These are phyloP conservation scores for Neogale vison DNA, from an alignment of 2,113 vertebrate species.

Conservation along the genomic window DNA sequence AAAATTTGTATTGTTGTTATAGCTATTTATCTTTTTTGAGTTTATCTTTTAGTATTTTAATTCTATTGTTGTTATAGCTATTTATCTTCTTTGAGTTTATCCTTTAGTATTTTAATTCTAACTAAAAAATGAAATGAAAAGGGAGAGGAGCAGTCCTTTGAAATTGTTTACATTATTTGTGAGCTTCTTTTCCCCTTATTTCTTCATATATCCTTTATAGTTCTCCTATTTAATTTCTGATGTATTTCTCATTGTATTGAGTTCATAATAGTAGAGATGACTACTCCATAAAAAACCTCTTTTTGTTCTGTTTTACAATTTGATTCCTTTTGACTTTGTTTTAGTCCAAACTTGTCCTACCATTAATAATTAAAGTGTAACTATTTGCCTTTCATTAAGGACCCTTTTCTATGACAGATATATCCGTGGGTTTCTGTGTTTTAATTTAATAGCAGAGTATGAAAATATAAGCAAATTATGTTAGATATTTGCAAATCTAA, in stretches of 20 bases:
- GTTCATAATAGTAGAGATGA: background rate
- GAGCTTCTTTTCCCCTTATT: background rate
- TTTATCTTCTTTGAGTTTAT: background rate
- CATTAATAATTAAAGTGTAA: background rate
- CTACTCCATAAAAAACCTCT: background rate
- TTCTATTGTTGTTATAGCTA: background rate
- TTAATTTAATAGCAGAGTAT: background rate
- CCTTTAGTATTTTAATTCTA: conserved; percentile 16
- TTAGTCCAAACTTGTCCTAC: background rate
- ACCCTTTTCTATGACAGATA: background rate
- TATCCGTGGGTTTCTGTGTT: background rate
- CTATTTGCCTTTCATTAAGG: background rate
- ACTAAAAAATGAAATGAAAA: conserved; percentile 33
- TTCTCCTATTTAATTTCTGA: background rate
- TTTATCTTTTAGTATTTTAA: conserved; percentile 20
- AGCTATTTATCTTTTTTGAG: background rate
- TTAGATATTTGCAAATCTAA: background rate
- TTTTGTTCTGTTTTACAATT: background rate
- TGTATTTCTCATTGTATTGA: background rate
- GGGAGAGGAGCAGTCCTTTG: background rate
- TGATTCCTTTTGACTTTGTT: background rate
- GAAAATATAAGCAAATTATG: background rate
- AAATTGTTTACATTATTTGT: conserved; percentile 12
- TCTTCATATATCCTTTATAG: background rate
- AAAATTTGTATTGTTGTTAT: background rate